These are phyloP conservation scores for Tribolium freemani DNA, from an alignment of 2,888 invertebrate species.

Conservation along the genomic window DNA sequence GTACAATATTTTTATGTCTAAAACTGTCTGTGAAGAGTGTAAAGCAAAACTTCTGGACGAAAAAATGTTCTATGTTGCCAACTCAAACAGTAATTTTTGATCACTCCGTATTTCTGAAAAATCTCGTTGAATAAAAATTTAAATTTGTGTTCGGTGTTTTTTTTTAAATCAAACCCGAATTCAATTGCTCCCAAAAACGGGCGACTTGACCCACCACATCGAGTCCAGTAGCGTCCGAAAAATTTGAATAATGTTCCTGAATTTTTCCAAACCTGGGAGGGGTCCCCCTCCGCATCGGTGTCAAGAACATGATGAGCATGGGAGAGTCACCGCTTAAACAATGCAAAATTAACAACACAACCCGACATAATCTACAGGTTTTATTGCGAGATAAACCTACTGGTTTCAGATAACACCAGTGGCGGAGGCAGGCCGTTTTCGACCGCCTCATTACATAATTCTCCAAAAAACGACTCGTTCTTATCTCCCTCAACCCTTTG, in stretches of 20 bases:
- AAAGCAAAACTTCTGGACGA: no score
- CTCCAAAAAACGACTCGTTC: neutral
- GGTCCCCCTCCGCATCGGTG: conserved; percentile 15
- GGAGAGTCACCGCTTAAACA: conserved; percentile 26
- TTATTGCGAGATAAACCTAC: conserved; percentile 26
- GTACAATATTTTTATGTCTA: no score
- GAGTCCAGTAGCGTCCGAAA: conserved; percentile 1
- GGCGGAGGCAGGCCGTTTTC: conserved; percentile 5
- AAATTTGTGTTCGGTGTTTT: neutral
- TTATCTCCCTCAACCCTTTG: conserved; percentile 19
- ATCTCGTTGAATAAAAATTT: neutral
- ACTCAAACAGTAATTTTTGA: no score
- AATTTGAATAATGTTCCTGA: neutral
- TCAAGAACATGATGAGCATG: conserved; percentile 18
- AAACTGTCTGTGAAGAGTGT: no score
- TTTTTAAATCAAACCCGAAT: neutral
- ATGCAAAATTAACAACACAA: conserved; percentile 26
- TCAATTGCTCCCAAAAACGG: neutral
- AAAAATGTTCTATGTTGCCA: no score
- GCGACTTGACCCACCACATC: neutral
- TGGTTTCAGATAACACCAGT: conserved; percentile 25
- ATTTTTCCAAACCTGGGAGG: conserved; percentile 5
- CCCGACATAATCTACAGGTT: conserved; percentile 25
- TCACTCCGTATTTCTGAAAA: no score
- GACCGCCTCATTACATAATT: neutral